Evolutionary conservation across 2,113 vertebrate species (phyloP).

Genomic region (Zapornia atra): DNA sequence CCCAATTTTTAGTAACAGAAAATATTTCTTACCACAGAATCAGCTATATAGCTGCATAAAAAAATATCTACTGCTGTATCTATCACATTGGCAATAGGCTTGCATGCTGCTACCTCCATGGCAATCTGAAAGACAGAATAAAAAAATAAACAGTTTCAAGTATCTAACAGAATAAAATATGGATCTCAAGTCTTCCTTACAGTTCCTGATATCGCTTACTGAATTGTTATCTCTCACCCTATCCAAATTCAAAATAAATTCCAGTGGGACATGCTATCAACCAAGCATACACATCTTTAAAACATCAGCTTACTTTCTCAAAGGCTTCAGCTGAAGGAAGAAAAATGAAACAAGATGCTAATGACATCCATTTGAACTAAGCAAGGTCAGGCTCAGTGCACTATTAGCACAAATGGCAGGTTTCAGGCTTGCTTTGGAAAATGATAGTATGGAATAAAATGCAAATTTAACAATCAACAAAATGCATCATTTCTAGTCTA

Average conservation of each 20-base stretch:
- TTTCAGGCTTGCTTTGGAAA: background rate
- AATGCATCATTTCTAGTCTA: background rate
- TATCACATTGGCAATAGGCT: slow-evolving; percentile 89
- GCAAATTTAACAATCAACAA: too few species aligned
- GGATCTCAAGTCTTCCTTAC: background rate
- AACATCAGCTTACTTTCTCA: background rate
- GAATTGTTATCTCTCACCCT: background rate
- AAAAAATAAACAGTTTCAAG: background rate
- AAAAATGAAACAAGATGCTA: background rate
- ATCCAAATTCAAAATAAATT: background rate
- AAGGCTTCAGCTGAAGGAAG: background rate
- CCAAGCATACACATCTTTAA: background rate
- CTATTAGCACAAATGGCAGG: background rate
- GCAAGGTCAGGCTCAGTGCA: background rate
- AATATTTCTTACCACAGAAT: slow-evolving; percentile 88
- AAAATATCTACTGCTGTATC: slow-evolving; percentile 87
- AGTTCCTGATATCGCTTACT: background rate
- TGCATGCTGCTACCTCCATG: slow-evolving; percentile 88
- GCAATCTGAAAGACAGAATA: slow-evolving; percentile 76
- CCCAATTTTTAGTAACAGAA: background rate
- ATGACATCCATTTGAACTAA: background rate
- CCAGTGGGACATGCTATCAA: background rate
- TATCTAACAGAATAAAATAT: background rate
- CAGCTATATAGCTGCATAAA: slow-evolving; percentile 85
- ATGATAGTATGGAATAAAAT: background rate